Conservation (phyloP, 2,888 invertebrate genomes). For the Megaustenia siamemsis region DNA sequence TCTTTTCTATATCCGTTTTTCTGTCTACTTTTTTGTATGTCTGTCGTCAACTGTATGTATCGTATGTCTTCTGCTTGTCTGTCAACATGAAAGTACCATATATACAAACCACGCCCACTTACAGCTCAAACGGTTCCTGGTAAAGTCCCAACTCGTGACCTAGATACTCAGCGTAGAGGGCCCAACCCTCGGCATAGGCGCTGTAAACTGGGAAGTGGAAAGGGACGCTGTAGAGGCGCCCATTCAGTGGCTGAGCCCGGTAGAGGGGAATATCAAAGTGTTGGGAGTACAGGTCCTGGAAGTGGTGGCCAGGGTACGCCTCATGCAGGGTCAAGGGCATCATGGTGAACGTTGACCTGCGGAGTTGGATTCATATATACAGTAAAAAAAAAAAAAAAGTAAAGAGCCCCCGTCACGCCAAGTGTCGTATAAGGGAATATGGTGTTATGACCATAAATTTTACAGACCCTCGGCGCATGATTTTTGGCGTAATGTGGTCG, state of each 20-base stretch:
- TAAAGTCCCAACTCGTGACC: constrained; percentile 79
- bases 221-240: constrained; percentile 59
- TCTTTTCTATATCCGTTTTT: too few species aligned
- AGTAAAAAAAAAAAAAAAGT: too few species aligned
- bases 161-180: constrained; percentile 77
- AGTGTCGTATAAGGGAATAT: too few species aligned
- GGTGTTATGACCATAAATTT: too few species aligned
- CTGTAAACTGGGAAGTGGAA: constrained; percentile 61
- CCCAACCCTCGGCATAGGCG: constrained; percentile 80
- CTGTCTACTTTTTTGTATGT: too few species aligned
- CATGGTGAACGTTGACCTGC: constrained; percentile 79
- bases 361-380: too few species aligned
- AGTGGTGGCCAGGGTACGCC: constrained; percentile 80
- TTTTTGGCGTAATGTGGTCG: too few species aligned
- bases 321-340: constrained; percentile 79
- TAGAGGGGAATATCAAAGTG: constrained; percentile 58
- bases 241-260: constrained; percentile 57
- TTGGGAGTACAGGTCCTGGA: constrained; percentile 71
- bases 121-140: constrained; percentile 73
- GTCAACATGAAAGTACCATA: too few species aligned
- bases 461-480: too few species aligned
- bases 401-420: too few species aligned
- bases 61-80: too few species aligned
- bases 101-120: constrained; percentile 53
- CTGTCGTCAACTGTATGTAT: too few species aligned